Base-by-base conservation (phyloP, 2,113 vertebrate genomes). In the Dipodomys merriami region DNA sequence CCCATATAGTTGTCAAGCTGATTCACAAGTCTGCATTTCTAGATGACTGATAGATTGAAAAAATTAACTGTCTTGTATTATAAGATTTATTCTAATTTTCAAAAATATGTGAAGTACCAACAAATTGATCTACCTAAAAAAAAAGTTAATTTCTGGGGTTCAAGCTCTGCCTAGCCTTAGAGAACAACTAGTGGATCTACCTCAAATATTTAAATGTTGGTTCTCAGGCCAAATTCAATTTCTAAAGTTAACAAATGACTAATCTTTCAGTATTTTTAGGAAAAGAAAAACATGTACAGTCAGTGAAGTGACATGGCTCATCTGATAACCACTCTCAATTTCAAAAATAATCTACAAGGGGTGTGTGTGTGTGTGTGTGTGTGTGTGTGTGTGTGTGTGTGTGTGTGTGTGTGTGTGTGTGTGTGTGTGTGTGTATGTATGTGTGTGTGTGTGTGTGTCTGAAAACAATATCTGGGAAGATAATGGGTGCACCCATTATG, bases 11-110 rank as follows among this genome's bases (percentile, higher is more conserved):
- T 95, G 12, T 60, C 27, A 82, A 90, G 4, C 10, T 72, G 78
- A 94, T 74, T 95, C 82, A 35, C 22, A 91, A 92, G n/a, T 33
- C 13, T 30, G 9, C 35, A n/a, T 78, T 95, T 90, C 13, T 15
- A 88, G 46, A 83, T 87, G 46, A 44, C 16, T 25, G 44, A 84
- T 65, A 33, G 23, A 3, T 92, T 29, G 35, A 77, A 80, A 85
- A 35, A 6, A 8, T 49, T 83, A 39, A 64, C 6, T 91, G 2
- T 11, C 4, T 76, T 11, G 33, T 94, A 90, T 94, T 83, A 57
- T 9, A 39, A 62, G 69, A 84, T 22, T 86, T 64, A 30, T 0
- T 73, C 1, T 95, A 85, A 81, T 44, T 69, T 53, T 86, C 44
- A 65, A 77, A 95, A 93, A 92, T 91, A 64, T 15, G 30, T n/a